phyloP scores from a whole-genome alignment of 2,113 vertebrate genomes.

The Geococcyx californianus region DNA sequence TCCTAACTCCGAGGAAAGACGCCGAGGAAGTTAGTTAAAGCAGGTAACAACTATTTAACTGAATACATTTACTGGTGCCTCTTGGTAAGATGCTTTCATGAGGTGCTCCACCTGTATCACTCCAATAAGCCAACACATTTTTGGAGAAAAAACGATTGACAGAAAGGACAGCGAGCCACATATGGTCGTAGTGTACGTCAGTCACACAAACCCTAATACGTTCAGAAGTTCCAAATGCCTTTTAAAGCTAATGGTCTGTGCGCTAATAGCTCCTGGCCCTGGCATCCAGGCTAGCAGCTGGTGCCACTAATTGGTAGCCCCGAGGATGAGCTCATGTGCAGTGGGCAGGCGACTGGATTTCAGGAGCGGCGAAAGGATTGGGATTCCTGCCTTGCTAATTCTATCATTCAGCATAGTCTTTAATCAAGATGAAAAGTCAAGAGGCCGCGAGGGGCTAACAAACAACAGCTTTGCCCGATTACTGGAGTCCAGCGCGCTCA shows the following conservation, averaged over 20 bases:
- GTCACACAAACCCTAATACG: constrained; percentile 13
- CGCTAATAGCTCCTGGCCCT: constrained; percentile 66
- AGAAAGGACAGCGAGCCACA: constrained; percentile 19
- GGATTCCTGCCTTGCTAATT: constrained; percentile 49
- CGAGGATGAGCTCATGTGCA: not conserved
- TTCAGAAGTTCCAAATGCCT: constrained; percentile 66
- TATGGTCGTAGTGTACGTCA: constrained; percentile 18
- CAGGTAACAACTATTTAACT: not conserved
- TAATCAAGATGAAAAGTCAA: constrained; percentile 69
- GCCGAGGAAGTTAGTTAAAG: not conserved
- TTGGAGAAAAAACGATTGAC: not conserved
- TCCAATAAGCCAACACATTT: not conserved
- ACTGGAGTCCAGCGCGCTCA: not conserved
- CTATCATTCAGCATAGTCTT: constrained; percentile 16
- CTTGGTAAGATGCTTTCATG: not conserved
- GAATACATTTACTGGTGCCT: not conserved
- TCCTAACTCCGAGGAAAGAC: not conserved
- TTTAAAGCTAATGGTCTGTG: constrained; percentile 72
- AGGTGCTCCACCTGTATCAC: not conserved
- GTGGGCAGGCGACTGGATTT: not conserved
- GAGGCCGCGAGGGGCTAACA: not conserved
- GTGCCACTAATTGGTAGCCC: constrained; percentile 72
- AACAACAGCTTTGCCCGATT: not conserved
- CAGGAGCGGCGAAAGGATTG: not conserved
- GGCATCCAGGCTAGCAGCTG: constrained; percentile 67